Evolutionary conservation across 2,888 invertebrate species (phyloP), one percentile per base, ranked within the genome.

Genomic region (Drosophila stalkeri): DNA sequence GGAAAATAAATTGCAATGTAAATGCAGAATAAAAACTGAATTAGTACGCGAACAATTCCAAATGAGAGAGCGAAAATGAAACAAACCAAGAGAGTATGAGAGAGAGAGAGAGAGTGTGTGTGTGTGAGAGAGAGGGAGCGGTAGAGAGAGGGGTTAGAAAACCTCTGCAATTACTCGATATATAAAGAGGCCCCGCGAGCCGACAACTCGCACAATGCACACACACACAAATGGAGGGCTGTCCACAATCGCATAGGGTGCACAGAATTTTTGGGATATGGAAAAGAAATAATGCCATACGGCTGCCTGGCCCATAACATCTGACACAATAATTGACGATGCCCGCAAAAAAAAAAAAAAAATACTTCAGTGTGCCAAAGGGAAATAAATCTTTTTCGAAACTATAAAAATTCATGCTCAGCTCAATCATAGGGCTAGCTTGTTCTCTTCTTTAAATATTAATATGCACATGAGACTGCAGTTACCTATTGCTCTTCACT

Each of bases 21-120:
- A 86, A 82, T 87, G 85, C 85, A 77, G 87, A 69, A 85, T 81
- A 85, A 81, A 86, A 86, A 72, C 82, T 73, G 83, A 81, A 86
- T 86, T 83, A 81, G 80, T 75, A 54, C 51, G 57, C 68, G 73
- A 75, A 81, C 85, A 81, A 82, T 84, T 84, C 79, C 70, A 82
- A 75, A 47, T 59, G 64, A 41, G 71, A 59, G n/a, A 44, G n/a
- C 12, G 47, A 49, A 51, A 46, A 47, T 39, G 47, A 16, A 52
- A 41, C 37, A 37, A 37, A 37, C 14, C 14, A 54, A 46, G 47
- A 31, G 41, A 14, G 55, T 33, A 33, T n/a, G 41, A 31, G 61
- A 39, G 56, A 43, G 51, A 31, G 37, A 14, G 56, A 37, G 37
- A 20, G 20, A 20, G 61, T 43, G 43, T 37, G 51, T 5, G 27